Conservation (phyloP, 2,113 vertebrate genomes). For the Crocuta crocuta region DNA sequence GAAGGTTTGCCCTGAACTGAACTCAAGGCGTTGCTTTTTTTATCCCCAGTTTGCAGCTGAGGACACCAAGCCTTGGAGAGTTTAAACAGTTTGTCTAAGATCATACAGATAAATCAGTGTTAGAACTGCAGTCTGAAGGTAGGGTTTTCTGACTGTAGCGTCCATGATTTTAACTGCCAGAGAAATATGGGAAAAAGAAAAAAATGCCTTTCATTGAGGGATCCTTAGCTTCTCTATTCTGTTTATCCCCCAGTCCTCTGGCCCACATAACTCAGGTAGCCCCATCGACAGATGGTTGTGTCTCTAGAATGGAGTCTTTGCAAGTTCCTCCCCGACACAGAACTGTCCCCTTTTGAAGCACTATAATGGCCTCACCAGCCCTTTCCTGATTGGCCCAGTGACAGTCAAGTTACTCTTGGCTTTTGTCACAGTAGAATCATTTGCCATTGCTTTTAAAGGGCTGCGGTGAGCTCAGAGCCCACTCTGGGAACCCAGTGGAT, state of each 20-base stretch:
- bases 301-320: neutral
- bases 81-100: neutral
- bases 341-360: neutral
- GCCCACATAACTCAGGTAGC: fast-evolving
- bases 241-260: neutral
- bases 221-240: neutral
- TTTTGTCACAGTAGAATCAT: neutral
- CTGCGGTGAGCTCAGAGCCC: neutral
- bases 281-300: neutral
- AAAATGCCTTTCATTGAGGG: neutral
- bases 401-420: neutral
- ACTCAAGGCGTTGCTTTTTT: conserved; percentile 87
- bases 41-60: neutral
- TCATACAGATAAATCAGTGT: neutral
- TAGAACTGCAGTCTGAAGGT: neutral
- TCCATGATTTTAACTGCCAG: neutral
- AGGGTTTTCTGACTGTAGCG: neutral
- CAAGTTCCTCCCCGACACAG: neutral
- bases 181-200: neutral
- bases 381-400: neutral
- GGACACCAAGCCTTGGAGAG: neutral
- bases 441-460: neutral
- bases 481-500: neutral
- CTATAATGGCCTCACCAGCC: neutral
- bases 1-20: conserved; percentile 86